phyloP scores from a whole-genome alignment of 2,888 invertebrate species.

The Hypolimnas misippus region DNA sequence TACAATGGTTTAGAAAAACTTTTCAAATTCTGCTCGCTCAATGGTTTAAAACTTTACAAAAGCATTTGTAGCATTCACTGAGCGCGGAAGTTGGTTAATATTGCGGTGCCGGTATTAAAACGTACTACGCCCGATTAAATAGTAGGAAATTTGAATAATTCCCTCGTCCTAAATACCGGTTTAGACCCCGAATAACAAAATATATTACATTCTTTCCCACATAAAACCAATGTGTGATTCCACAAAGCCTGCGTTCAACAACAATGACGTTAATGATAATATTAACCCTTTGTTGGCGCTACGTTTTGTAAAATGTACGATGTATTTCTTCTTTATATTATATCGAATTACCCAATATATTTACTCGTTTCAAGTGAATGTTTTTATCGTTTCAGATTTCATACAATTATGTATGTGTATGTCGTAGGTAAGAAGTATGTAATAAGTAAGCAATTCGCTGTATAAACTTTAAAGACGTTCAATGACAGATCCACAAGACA shows the following conservation, averaged over 20 bases:
- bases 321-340: not conserved
- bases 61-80: conserved; percentile 17
- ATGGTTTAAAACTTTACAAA: conserved; percentile 17
- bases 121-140: conserved; percentile 21
- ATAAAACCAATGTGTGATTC: conserved; percentile 26
- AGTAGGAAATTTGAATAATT: conserved; percentile 35
- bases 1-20: not conserved
- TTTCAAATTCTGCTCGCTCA: not conserved
- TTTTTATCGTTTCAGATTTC: no score
- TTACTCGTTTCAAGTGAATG: no score
- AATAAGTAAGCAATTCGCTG: no score
- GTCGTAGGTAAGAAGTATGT: no score
- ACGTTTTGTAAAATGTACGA: not conserved
- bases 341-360: no score
- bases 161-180: conserved; percentile 19
- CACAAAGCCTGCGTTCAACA: conserved; percentile 12
- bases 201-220: conserved; percentile 34
- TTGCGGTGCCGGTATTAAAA: conserved; percentile 24
- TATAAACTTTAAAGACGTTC: no score
- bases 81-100: conserved; percentile 20
- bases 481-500: no score
- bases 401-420: no score
- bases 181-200: conserved; percentile 36
- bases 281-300: not conserved
- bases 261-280: not conserved